Conservation (phyloP, 2,113 vertebrate species). For the Uria aalge region DNA sequence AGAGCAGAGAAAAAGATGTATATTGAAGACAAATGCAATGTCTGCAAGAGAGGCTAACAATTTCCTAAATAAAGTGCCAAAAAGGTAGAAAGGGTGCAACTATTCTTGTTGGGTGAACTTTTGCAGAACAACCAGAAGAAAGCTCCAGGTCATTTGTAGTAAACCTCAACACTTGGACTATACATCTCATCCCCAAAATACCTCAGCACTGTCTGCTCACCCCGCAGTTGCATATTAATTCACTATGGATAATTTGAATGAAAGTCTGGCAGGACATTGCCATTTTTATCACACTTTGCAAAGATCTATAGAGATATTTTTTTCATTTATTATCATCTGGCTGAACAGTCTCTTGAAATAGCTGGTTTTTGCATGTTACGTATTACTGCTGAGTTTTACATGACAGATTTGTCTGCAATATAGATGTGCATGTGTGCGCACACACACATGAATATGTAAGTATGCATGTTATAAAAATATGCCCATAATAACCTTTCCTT, state of each 20-base stretch:
- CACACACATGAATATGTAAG: not conserved
- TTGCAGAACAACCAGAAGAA: not conserved
- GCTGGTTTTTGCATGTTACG: not conserved
- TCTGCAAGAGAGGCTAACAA: not conserved
- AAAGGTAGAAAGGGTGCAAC: not conserved
- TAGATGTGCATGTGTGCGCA: accelerated
- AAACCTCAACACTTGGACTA: not conserved
- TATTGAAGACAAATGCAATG: not conserved
- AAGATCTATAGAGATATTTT: not conserved
- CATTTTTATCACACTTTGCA: not conserved
- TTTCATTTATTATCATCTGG: not conserved
- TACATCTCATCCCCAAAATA: not conserved
- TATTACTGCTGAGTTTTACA: not conserved
- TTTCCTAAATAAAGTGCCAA: not conserved
- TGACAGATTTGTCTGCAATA: not conserved
- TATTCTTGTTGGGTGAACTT: not conserved
- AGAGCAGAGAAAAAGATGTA: not conserved
- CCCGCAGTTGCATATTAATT: not conserved
- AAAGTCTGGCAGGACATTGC: not conserved
- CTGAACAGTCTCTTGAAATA: not conserved
- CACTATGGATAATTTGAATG: not conserved
- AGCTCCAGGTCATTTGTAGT: not conserved
- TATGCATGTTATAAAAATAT: not conserved
- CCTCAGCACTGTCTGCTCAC: not conserved
- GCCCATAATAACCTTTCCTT: not conserved